Evolutionary conservation across 2,113 vertebrate genomes (phyloP), one percentile per base, ranked within the genome.

Genomic region (Alosa alosa): DNA sequence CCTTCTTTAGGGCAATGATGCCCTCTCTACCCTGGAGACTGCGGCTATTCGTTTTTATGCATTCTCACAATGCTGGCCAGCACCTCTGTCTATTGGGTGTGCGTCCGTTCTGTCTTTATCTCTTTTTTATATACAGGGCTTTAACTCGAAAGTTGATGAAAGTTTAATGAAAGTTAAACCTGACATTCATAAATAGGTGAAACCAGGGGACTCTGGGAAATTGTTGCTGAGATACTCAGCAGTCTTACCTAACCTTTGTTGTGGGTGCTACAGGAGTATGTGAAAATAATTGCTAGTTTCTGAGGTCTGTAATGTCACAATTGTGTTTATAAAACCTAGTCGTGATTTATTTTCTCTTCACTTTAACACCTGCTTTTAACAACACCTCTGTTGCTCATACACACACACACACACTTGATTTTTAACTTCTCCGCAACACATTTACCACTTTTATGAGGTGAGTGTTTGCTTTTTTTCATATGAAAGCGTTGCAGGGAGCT

Each of bases 221-320:
- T 36, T 6, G 72, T 6, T 78, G 72, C 72, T 18, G 0, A 31
- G 64, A 25, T 7, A 25, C n/a, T 25, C 25, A 9, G 57, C 52
- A 57, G 52, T 44, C 41, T 49, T 49, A 8, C 47, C n/a, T 1
- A 1, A 68, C 8, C n/a, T 9, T 39, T 36, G 31, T 25, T 72
- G 25, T 10, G 36, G 36, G 31, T 41, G 10, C 10, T 39, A 13
- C 72, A 11, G 10, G 72, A 78, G 13, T 36, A 39, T 18, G 72
- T 39, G 72, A 41, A 78, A 78, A 41, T 78, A 78, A 78, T 78
- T 39, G 36, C 72, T 78, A 18, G 72, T 39, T 78, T 78, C 36
- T 39, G 72, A 15, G 72, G 72, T 39, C 72, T 78, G 11, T 78
- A 78, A 78, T 78, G 72, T 78, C 72, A 39, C 36, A 5, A 11